phyloP scores from a whole-genome alignment of 2,888 invertebrate genomes.

The Heteropelma amictum region DNA sequence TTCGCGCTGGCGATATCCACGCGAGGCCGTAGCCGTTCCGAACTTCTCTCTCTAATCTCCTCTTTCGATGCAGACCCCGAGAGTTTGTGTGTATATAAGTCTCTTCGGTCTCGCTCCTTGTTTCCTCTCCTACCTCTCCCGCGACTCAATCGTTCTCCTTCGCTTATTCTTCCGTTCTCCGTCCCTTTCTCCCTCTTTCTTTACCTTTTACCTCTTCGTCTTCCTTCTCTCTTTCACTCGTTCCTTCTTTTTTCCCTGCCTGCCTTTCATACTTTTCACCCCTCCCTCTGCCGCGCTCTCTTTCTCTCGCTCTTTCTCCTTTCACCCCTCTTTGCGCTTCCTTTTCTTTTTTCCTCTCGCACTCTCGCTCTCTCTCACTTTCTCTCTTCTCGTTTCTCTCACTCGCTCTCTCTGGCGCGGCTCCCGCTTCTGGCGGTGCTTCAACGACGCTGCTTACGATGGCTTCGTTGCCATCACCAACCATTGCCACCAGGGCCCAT shows the following conservation, averaged over 20 bases:
- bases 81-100: slow-evolving; percentile 32
- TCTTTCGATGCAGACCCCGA: slow-evolving; percentile 38
- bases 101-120: slow-evolving; percentile 31
- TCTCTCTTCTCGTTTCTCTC: slow-evolving; percentile 12
- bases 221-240: background rate
- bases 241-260: slow-evolving; percentile 9
- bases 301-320: background rate
- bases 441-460: slow-evolving; percentile 35
- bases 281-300: background rate
- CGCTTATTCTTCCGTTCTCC: slow-evolving; percentile 24
- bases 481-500: slow-evolving; percentile 36
- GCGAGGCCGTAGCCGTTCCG: slow-evolving; percentile 51
- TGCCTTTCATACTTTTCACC: background rate
- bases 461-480: slow-evolving; percentile 39
- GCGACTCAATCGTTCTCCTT: background rate
- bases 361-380: slow-evolving; percentile 16
- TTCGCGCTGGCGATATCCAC: slow-evolving; percentile 36
- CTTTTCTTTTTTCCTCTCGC: background rate
- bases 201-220: background rate
- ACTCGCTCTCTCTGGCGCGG: slow-evolving; percentile 2
- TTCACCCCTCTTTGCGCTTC: background rate
- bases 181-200: background rate
- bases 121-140: slow-evolving; percentile 13
- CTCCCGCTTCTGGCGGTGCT: slow-evolving; percentile 50
- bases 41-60: slow-evolving; percentile 46